Percentiles rank a stretch among this genome's conserved stretches.
Evolutionary conservation across 2,113 vertebrate genomes (phyloP).

Genomic region (Sander lucioperca): DNA sequence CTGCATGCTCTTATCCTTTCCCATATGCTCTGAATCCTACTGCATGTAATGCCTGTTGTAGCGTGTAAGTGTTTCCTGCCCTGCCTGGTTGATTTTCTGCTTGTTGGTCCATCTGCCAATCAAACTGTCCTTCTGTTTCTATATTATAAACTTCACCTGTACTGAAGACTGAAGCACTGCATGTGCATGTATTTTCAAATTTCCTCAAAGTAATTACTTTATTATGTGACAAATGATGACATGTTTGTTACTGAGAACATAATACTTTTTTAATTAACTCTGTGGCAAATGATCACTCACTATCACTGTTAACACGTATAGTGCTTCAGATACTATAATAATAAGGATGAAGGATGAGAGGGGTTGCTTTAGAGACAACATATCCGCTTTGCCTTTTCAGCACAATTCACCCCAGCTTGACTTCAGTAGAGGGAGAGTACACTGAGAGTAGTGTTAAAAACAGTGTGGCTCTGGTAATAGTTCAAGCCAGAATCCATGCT

Average conservation of each 20-base stretch:
- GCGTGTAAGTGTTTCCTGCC: neutral
- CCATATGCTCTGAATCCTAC: constrained; percentile 20
- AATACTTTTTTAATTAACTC: neutral
- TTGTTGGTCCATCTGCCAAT: neutral
- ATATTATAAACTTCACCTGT: neutral
- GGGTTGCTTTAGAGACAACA: neutral
- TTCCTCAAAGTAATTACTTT: neutral
- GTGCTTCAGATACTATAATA: neutral
- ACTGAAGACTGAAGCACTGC: neutral
- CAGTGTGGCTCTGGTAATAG: constrained; percentile 35
- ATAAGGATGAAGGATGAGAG: neutral
- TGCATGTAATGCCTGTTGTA: constrained; percentile 1
- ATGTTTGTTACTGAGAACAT: neutral
- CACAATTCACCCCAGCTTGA: constrained; percentile 5
- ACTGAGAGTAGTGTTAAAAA: constrained; percentile 22
- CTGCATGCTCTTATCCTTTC: constrained; percentile 5
- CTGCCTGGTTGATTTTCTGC: neutral
- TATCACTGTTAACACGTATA: neutral
- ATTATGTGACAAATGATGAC: neutral
- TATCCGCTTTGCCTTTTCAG: constrained; percentile 5
- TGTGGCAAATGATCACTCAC: neutral
- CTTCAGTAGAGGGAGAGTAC: constrained; percentile 15
- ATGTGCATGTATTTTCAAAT: neutral
- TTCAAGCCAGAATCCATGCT: constrained; percentile 19
- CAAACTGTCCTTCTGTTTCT: neutral